Base-by-base conservation (phyloP, 1,140 invertebrate genomes). In the Anoplolepis gracilipes region DNA sequence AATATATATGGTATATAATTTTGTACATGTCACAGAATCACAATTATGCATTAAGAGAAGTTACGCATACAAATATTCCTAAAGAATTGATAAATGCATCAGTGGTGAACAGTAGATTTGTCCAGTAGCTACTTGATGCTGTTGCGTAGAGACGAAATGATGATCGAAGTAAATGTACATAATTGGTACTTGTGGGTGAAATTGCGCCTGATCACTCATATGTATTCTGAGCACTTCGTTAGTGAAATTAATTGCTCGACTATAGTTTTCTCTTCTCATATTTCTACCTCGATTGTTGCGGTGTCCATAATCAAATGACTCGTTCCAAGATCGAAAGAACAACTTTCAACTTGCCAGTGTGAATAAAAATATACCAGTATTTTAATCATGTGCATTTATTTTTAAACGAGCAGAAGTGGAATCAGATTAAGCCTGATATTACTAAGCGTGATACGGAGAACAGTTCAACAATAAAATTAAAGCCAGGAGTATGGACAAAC, bases 41-140 rank as follows among this genome's bases (percentile, higher is more conserved):
- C 78, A 86, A 39, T 81, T 36, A 36, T n/a, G 33, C 49, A 25
- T 53, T 25, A 46, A 16, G 30, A 69, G 67, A 8, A 94, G 95
- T 95, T 92, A 97, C 96, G 96, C 97, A 28, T 98, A 97, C 6
- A 98, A 94, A 93, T 97, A 98, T 91, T 98, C 97, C 98, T 98
- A 98, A 62, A 98, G 88, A 49, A 79, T 87, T 28, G 87, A 86
- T 8, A 86, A 85, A 61, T 89, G 85, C 76, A 91, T 91, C 16
- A 90, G 64, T 65, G 84, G 13, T 36, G 87, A 61, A 67, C 82
- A 90, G 76, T 87, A 93, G 30, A 93, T 88, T 8, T 91, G 92
- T 33, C 90, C 86, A 19, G 84, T 82, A 59, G 91, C 65, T 7
- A 92, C 88, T 25, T 91, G 89, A 85, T 91, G 91, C 16, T 92